Base-by-base conservation (phyloP, 2,797 vertebrate genomes). In the Muraenolepis orangiensis region DNA sequence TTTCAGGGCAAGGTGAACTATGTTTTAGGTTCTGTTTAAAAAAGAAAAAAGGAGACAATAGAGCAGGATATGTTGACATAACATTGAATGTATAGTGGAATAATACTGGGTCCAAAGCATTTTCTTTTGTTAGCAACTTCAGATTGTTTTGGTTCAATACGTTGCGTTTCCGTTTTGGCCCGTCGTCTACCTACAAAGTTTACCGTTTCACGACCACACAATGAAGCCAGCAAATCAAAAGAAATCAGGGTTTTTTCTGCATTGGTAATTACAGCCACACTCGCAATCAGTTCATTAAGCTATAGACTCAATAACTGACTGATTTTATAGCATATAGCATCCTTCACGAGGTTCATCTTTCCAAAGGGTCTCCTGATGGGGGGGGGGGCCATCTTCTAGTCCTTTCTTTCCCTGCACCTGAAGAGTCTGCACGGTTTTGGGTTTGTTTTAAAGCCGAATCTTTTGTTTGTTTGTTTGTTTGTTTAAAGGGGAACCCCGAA, bases 191-290 rank as follows among this genome's bases (percentile, higher is more conserved):
- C 74, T 42, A 28, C 67, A 70, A 73, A 75, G 87, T 87, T 88
- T 83, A 86, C 82, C 74, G 12, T 66, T 40, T 4, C 40, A 75
- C 77, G 69, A 81, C 82, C 78, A 85, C 86, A 86, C 79, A 79
- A 76, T 61, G 8, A 88, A 86, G 75, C 88, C 86, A 87, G 87
- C 87, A 23, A 78, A 78, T 69, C 61, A 30, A 66, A 73, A 76
- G 46, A 80, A 86, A 86, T 89, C 89, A 89, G 87, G 89, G 87
- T 84, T 88, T 88, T 82, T 88, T 85, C 79, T 75, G 77, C 84
- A 79, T 80, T 0, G 46, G 78, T 70, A 61, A 68, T 68, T 80
- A 70, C 20, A 74, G 28, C 73, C 68, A 61, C 38, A 67, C 72
- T 83, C 81, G 78, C 69, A 76, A 78, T 81, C 78, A 81, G 78